Conservation (phyloP, 2,113 vertebrate genomes). For the Pseudolaguvia tuberculata region DNA sequence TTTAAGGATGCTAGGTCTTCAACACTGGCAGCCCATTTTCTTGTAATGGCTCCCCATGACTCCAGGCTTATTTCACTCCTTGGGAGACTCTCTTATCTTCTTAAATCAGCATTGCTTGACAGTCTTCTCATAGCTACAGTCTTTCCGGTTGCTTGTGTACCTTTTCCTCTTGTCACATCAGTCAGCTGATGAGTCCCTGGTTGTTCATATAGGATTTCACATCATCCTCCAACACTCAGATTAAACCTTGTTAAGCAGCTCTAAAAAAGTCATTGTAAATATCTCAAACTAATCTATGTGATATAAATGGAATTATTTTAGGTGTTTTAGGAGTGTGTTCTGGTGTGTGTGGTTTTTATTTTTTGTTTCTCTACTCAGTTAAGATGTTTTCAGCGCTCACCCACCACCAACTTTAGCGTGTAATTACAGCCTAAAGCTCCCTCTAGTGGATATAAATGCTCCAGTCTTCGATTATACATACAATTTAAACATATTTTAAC, state of each 20-base stretch:
- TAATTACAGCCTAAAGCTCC: not conserved
- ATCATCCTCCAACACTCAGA: not conserved
- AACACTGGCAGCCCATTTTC: too few species aligned
- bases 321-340: not conserved
- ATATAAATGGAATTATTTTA: slow-evolving; percentile 7
- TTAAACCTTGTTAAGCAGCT: slow-evolving; percentile 3
- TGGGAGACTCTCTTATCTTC: too few species aligned
- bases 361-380: not conserved
- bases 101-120: too few species aligned
- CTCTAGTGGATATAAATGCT: slow-evolving; percentile 25
- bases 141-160: too few species aligned
- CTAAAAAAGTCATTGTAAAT: slow-evolving; percentile 15
- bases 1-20: too few species aligned
- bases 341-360: not conserved
- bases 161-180: not conserved
- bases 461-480: not conserved
- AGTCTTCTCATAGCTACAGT: too few species aligned
- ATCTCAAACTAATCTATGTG: slow-evolving; percentile 6
- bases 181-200: slow-evolving; percentile 9
- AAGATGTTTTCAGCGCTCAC: not conserved
- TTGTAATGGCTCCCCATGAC: too few species aligned
- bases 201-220: slow-evolving; percentile 15
- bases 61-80: too few species aligned
- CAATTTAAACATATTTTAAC: too few species aligned
- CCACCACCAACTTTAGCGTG: not conserved